Evolutionary conservation across 2,797 vertebrate species (phyloP).

Genomic region (Momotus momota): DNA sequence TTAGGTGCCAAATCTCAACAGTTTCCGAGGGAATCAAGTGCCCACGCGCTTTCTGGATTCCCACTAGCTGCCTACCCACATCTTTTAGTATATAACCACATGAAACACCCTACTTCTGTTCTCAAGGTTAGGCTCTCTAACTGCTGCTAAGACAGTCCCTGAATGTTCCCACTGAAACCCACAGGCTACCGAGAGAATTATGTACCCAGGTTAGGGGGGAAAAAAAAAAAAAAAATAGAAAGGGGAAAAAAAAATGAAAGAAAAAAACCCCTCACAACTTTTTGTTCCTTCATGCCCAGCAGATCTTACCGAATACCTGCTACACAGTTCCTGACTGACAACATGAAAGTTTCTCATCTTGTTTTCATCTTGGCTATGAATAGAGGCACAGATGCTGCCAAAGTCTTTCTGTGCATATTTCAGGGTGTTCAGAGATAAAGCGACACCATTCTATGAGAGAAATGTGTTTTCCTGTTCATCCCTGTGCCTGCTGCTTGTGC

Average conservation of each 20-base stretch:
- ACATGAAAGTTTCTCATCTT: background rate
- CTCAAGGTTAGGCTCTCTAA: conserved; percentile 38
- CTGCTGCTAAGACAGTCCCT: background rate
- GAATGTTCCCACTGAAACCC: background rate
- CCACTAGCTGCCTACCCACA: conserved; percentile 44
- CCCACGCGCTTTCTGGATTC: conserved; percentile 54
- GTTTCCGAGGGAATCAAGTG: conserved; percentile 10
- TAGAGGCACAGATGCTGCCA: background rate
- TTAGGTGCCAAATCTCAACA: conserved; percentile 62
- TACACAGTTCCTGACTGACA: background rate
- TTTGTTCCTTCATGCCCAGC: background rate
- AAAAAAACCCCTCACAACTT: background rate
- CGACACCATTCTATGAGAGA: background rate
- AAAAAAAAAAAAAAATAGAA: background rate
- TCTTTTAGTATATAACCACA: conserved; percentile 3
- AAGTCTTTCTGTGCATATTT: background rate
- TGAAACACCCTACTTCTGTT: conserved; percentile 33
- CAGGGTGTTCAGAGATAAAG: background rate
- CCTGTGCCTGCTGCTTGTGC: background rate
- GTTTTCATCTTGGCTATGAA: background rate
- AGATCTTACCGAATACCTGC: background rate
- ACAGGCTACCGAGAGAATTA: background rate
- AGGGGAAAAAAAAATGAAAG: background rate
- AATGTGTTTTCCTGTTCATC: background rate
- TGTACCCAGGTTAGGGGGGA: background rate